Base-by-base conservation (phyloP, 2,888 invertebrate genomes). In the Marronus borbonicus region DNA sequence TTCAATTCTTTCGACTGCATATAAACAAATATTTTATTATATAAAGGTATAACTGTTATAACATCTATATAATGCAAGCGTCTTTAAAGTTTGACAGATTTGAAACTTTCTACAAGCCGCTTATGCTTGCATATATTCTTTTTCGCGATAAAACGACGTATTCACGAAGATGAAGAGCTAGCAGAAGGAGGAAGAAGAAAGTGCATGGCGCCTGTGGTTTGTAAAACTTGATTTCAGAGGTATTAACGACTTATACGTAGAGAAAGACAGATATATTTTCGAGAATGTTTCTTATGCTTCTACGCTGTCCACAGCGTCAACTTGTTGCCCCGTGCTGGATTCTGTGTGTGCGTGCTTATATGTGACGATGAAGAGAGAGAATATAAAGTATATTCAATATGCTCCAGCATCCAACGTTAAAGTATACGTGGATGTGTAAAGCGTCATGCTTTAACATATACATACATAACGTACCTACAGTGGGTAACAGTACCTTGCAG, bases 141-240 rank as follows among this genome's bases (percentile, higher is more conserved):
- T 12, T 44, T 44, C 44, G 44, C 44, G 12, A 10, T 44, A 39
- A 39, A 39, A 39, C 39, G 5, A 39, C 39, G 44, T 2, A 1
- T 44, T 1, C 8, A 44, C 44, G 44, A 44, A 44, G 44, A 12
- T 44, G 44, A 44, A 31, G 31, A 31, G 5, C 31, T 31, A 31
- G 44, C 52, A 55, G 14, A 17, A 55, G 5, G 52, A 55, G 68
- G 14, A 70, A 8, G 69, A 36, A 31, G 55, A 31, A 52, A 55
- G 52, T 52, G 52, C 55, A 70, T 70, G 69, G 69, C 69, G 69
- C 69, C 69, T 70, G 55, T 70, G 55, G 55, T 70, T 70, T 55
- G 55, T 70, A 55, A 70, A 70, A 70, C 69, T 36, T 70, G 69
- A 70, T 36, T 70, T 55, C 52, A 55, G 17, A n/a, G 52, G n/a